Conservation (phyloP, 2,113 vertebrate species). For the Syrrhaptes paradoxus region DNA sequence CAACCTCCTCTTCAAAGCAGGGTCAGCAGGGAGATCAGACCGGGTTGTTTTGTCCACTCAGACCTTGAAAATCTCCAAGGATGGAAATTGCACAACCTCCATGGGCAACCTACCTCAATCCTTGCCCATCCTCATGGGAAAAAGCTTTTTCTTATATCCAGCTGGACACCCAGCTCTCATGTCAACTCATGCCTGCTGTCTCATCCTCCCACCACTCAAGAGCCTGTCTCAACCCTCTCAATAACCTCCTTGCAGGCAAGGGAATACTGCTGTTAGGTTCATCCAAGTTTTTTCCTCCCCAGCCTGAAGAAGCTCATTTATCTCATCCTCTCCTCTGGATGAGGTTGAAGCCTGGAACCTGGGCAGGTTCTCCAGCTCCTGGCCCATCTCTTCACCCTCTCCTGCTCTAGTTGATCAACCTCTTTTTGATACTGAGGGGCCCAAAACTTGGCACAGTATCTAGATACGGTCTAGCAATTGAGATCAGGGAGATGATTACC, state of each 20-base stretch:
- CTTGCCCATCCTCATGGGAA: neutral
- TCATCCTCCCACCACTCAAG: neutral
- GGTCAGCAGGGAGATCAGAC: neutral
- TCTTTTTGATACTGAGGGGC: neutral
- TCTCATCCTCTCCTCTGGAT: neutral
- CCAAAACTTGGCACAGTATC: neutral
- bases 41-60: neutral
- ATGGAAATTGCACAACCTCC: neutral
- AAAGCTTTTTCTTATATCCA: neutral
- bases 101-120: neutral
- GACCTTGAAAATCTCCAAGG: neutral
- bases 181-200: neutral
- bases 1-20: neutral
- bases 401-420: neutral
- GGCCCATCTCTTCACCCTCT: neutral
- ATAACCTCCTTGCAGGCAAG: neutral
- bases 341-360: no score
- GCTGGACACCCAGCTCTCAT: neutral
- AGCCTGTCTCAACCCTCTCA: neutral
- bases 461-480: accelerated
- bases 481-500: neutral
- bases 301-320: neutral
- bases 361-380: neutral
- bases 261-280: neutral
- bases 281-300: neutral